A percentile compares a stretch with the other conserved stretches of the same genome.
Conservation (phyloP, 1,140 invertebrate genomes). For the Halesus radiatus region DNA sequence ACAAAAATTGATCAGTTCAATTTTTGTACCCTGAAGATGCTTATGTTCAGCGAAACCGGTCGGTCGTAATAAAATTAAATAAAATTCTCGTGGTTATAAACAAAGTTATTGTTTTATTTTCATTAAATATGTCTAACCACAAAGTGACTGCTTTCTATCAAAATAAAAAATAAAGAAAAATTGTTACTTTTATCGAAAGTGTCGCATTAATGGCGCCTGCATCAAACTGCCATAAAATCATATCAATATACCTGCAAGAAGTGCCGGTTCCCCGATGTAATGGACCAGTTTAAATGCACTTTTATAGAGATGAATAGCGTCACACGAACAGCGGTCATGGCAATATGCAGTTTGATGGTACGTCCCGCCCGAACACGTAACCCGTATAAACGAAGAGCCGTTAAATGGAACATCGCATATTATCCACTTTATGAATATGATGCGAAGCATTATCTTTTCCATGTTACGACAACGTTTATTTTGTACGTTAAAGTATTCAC, state of each 20-base stretch:
- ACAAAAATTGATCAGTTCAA: no score
- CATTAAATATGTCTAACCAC: no score
- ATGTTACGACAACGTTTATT: no score
- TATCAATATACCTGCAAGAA: not conserved
- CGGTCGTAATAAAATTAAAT: no score
- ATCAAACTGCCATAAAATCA: not conserved
- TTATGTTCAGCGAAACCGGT: no score
- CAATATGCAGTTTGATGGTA: conserved; percentile 10
- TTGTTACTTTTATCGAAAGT: not conserved
- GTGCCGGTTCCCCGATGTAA: not conserved
- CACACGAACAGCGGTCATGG: not conserved
- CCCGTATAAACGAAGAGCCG: not conserved
- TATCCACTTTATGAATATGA: not conserved
- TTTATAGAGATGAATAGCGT: conserved; percentile 1
- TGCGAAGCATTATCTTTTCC: not conserved
- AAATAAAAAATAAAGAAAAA: no score
- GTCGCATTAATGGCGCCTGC: not conserved
- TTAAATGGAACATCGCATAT: not conserved
- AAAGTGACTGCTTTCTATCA: no score
- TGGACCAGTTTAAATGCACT: not conserved
- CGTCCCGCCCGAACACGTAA: not conserved
- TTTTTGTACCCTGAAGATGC: no score
- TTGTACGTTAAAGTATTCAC: no score
- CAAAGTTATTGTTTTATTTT: no score
- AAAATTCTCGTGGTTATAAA: no score